Conservation (phyloP, 2,113 vertebrate species). For the Neoarius graeffei region DNA sequence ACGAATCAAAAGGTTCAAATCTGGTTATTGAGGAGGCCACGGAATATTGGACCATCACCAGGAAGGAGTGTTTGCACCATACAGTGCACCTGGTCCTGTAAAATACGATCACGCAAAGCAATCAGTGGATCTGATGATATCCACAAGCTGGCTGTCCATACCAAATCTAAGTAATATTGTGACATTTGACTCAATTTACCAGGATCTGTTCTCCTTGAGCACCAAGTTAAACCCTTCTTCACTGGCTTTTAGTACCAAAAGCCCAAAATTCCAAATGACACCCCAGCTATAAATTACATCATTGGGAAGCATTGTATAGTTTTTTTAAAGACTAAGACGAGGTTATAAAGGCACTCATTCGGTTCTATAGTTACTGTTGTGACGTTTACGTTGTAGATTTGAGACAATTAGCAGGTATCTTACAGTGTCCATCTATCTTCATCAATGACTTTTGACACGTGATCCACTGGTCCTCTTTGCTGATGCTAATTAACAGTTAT, state of each 20-base stretch:
- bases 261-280: neutral
- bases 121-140: neutral
- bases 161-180: neutral
- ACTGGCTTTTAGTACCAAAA: neutral
- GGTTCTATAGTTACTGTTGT: neutral
- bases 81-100: neutral
- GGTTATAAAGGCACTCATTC: neutral
- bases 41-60: neutral
- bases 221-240: neutral
- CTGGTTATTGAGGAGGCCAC: neutral
- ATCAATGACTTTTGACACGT: neutral
- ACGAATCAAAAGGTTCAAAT: neutral
- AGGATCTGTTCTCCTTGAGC: neutral
- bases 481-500: too few relatives aligned
- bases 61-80: neutral
- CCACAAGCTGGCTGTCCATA: neutral
- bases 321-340: neutral
- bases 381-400: neutral
- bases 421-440: neutral
- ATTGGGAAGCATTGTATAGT: neutral
- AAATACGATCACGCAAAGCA: neutral
- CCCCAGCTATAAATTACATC: neutral
- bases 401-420: neutral
- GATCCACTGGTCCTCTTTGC: neutral
- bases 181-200: neutral